Evolutionary conservation across 2,797 vertebrate species (phyloP), one percentile per base, ranked within the genome.

Genomic region (Pogonophryne albipinna): DNA sequence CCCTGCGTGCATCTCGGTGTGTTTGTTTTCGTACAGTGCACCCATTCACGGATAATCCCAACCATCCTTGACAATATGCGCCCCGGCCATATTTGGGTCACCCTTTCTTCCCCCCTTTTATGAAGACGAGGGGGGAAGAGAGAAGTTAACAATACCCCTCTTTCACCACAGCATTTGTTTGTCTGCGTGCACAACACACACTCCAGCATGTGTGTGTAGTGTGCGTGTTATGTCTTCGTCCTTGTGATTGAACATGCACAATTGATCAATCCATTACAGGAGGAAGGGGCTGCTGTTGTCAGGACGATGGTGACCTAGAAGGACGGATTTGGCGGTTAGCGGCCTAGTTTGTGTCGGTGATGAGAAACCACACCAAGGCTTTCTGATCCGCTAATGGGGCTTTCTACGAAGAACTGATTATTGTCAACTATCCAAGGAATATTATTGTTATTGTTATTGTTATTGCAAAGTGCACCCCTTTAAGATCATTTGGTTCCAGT

Each of bases 51-150:
- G 44, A 81, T 50, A 71, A 79, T 76, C 70, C 65, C 78, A 59
- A 55, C 64, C 82, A 82, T 71, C 76, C 79, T 78, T 61, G 67
- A 84, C 80, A 79, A 85, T 60, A 84, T 78, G 79, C 52, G 56
- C 15, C 82, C 79, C 41, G 66, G 71, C 85, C 42, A 7, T 81
- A 93, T 92, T 70, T 88, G 88, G 91, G 92, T 93, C 92, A 93
- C 74, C 68, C 84, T 90, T 92, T 93, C 77, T 89, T 81, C 58
- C 52, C 65, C 59, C 63, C n/a, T 60, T 59, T 38, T 62, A 46
- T 64, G 45, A 85, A 70, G 76, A 85, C 42, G 20, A 84, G 57
- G 55, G 82, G 68, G 75, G 67, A 27, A 44, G 63, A 55, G n/a
- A 46, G 65, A 78, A 57, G 68, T 66, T 31, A 85, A 93, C 92